Base-by-base conservation (phyloP, 2,888 invertebrate genomes). In the Cataglyphis altisquamis region DNA sequence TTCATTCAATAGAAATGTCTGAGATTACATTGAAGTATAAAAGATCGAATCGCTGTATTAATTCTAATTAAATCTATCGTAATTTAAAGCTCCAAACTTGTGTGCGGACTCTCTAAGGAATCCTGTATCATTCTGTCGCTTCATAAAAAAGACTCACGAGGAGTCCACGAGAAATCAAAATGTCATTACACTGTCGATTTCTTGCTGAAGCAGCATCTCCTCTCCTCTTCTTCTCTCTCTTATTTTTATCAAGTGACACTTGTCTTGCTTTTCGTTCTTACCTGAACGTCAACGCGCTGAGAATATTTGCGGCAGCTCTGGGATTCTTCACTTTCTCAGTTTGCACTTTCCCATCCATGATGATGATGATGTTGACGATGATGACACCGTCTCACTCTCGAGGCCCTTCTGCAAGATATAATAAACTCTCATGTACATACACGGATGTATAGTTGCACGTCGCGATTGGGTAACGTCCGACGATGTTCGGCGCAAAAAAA, bases 211-310 rank as follows among this genome's bases (percentile, higher is more conserved):
- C 21, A 8, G 15, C 12, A 21, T n/a, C 39, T 60, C 25, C 5
- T 32, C 36, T 25, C 25, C 10, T 39, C 62, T 25, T 12, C 5
- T 2, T 52, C 55, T 36, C 57, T 74, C 41, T n/a, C 3, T 18
- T 9, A 36, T 39, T 3, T 39, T 25, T 10, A 10, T 57, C 6
- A 21, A 55, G 15, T 36, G 32, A 18, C 12, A 12, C 9, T 21
- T 18, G 55, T 18, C 29, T 45, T 29, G 25, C n/a, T 12, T 39
- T 57, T 68, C n/a, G 3, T 48, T 94, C 95, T 91, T 95, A 96
- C 96, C 96, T 94, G 90, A 96, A 96, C 66, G 96, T 96, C 70
- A 96, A 91, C 82, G 94, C 92, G 36, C 96, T 96, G 81, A 96
- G 94, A 63, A 95, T 90, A 91, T 96, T 96, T 0, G 96, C 96